Percentiles rank a stretch among this genome's conserved stretches.
phyloP scores from a whole-genome alignment of 2,113 vertebrate species.

The Erythrolamprus reginae region DNA sequence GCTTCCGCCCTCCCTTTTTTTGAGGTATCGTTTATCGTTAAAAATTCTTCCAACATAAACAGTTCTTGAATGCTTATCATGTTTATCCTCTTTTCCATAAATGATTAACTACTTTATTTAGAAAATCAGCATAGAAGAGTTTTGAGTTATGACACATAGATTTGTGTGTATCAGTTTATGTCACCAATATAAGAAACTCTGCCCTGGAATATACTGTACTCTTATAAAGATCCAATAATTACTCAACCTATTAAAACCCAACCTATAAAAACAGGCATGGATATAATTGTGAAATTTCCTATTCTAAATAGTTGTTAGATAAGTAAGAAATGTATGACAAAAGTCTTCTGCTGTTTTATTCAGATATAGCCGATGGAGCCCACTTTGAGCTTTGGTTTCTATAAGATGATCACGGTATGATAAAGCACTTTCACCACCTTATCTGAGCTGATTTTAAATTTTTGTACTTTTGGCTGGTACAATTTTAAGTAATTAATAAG shows the following conservation, averaged over 20 bases:
- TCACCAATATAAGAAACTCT: background rate
- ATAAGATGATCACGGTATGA: background rate
- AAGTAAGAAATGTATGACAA: background rate
- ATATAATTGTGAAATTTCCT: background rate
- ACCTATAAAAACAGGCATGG: background rate
- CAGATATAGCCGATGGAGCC: accelerated
- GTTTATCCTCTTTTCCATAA: background rate
- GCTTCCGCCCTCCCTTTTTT: background rate
- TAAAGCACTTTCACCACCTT: background rate
- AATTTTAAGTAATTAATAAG: background rate
- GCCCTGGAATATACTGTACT: background rate
- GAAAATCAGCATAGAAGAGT: background rate
- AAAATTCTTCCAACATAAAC: background rate
- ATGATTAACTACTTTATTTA: background rate
- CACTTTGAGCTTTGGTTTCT: background rate
- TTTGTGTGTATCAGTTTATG: background rate
- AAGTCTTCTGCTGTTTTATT: conserved; percentile 1
- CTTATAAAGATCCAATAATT: no score
- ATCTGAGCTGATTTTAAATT: background rate
- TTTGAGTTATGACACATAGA: background rate
- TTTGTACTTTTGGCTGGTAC: background rate
- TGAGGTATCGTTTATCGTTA: background rate
- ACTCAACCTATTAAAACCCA: background rate
- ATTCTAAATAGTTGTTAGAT: background rate
- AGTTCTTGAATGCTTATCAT: background rate